Base-by-base conservation (phyloP, 2,888 invertebrate genomes). In the Brenthis daphne region DNA sequence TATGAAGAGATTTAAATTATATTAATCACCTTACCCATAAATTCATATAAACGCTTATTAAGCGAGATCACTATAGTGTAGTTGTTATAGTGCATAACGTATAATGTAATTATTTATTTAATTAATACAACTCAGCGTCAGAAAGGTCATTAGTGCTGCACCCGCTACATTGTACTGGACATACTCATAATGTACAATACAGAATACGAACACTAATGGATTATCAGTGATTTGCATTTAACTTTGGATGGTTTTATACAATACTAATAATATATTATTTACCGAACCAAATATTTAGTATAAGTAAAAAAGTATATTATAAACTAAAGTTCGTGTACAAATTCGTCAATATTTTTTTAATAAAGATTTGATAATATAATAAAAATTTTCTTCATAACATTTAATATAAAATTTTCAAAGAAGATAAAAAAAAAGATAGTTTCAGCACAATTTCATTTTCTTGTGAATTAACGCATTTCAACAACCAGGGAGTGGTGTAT, bases 201-300 rank as follows among this genome's bases (percentile, higher is more conserved):
- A 4, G 29, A 29, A 29, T 29, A 80, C 77, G 71, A 71, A 80
- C 85, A 85, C 90, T 92, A 92, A 92, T 92, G 92, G 91, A 91
- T 91, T 91, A 91, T 89, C 89, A 86, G 87, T 86, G 92, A 92
- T 92, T 92, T 92, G 90, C 92, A 92, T 92, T 91, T 90, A 88
- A 88, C 87, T 80, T 77, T 78, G 85, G 85, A 82, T 57, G 77
- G 75, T 51, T 53, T 75, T 80, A 83, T 85, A 84, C 81, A 71
- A 78, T 56, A 61, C 51, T n/a, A 8, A n/a, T 37, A 6, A 12
- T 20, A 48, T 48, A 57, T 57, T 20, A 29, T 29, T 3, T 48
- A 48, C 6, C 11, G 8, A 43, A 11, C 11, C 11, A 11, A 43
- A 43, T 43, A 43, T 37, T 6, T 37, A 37, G 8, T 37, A 43